These are phyloP conservation scores for Sula dactylatra DNA, from an alignment of 2,113 vertebrate genomes.

Conservation along the genomic window DNA sequence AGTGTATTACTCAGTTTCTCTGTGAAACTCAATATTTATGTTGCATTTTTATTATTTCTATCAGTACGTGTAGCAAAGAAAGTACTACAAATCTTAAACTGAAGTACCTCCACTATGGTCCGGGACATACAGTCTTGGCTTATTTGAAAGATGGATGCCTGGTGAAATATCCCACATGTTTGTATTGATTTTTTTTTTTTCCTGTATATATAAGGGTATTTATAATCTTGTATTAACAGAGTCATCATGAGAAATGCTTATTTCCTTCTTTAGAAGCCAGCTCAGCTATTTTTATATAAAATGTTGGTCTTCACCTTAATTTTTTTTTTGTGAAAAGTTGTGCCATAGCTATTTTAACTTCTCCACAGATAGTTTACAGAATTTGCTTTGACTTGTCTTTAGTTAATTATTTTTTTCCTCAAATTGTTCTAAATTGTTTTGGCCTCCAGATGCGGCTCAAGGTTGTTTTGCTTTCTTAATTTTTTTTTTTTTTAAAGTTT, in stretches of 20 bases:
- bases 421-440: not conserved
- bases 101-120: constrained; percentile 58
- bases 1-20: constrained; percentile 4
- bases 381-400: constrained; percentile 12
- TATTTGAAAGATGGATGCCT: constrained; percentile 10
- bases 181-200: constrained; percentile 23
- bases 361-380: constrained; percentile 6
- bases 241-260: constrained; percentile 28
- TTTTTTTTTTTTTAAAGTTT: not conserved
- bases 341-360: constrained; percentile 54
- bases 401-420: constrained; percentile 5
- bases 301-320: constrained; percentile 57
- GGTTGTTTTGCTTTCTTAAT: not conserved
- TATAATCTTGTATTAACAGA: constrained; percentile 64
- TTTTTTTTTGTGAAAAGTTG: constrained; percentile 50
- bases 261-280: constrained; percentile 61
- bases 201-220: constrained; percentile 67
- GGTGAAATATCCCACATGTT: not conserved
- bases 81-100: constrained; percentile 33
- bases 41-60: constrained; percentile 39
- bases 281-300: constrained; percentile 69
- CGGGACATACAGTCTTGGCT: constrained; percentile 2
- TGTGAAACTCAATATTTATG: constrained; percentile 36
- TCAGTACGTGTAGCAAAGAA: constrained; percentile 48
- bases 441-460: not conserved